Evolutionary conservation across 2,113 vertebrate species (phyloP).

Genomic region (Beaufortia kweichowensis): DNA sequence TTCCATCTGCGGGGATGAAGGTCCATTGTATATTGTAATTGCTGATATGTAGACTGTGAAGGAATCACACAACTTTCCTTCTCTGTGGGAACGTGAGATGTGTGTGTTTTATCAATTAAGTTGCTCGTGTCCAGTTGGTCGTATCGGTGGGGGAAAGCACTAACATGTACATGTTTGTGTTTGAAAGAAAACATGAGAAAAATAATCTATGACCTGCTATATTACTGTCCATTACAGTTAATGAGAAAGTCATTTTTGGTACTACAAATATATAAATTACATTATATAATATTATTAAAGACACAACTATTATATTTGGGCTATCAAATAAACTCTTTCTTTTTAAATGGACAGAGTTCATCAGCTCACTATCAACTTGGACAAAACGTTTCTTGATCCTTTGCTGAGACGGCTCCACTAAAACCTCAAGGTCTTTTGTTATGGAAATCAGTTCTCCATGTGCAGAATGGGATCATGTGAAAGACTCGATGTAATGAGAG

Average conservation of each 20-base stretch:
- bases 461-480: constrained; percentile 65
- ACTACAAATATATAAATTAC: too few relatives aligned
- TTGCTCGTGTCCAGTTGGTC: constrained; percentile 25
- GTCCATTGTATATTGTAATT: constrained; percentile 62
- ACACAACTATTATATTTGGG: not conserved
- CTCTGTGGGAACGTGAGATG: constrained; percentile 42
- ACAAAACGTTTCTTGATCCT: constrained; percentile 49
- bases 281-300: constrained; percentile 12
- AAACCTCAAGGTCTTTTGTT: constrained; percentile 63
- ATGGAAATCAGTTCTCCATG: constrained; percentile 63
- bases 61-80: constrained; percentile 43
- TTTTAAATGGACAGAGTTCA: constrained; percentile 34
- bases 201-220: too few relatives aligned
- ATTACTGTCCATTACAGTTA: not conserved
- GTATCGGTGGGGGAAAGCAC: not conserved
- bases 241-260: not conserved
- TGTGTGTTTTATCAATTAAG: constrained; percentile 44
- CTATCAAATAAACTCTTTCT: not conserved
- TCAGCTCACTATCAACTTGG: constrained; percentile 57
- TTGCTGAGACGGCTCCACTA: constrained; percentile 57
- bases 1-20: constrained; percentile 57
- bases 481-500: constrained; percentile 60
- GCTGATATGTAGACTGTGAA: constrained; percentile 43
- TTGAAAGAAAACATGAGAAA: not conserved
- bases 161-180: not conserved